These are phyloP conservation scores for Fissipunctia ypsillon DNA, from an alignment of 2,888 invertebrate species.

Conservation along the genomic window DNA sequence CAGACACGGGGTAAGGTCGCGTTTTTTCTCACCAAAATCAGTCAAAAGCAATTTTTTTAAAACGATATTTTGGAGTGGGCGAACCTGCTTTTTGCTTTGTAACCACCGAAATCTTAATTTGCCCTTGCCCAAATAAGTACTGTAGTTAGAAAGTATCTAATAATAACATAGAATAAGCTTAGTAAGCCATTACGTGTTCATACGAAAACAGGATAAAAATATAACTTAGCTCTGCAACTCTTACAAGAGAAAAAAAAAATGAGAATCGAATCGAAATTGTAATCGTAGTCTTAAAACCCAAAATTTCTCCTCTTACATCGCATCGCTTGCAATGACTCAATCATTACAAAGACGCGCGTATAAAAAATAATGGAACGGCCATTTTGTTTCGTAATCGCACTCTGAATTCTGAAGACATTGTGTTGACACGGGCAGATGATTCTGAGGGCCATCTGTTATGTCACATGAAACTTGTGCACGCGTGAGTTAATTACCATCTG, in stretches of 20 bases:
- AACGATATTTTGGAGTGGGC: background rate
- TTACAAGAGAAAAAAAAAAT: background rate
- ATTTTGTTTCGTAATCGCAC: conserved; percentile 38
- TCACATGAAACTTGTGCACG: conserved; percentile 28
- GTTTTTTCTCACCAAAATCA: background rate
- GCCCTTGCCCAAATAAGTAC: background rate
- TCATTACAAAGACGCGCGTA: conserved; percentile 17
- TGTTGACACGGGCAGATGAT: conserved; percentile 35
- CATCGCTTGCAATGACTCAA: conserved; percentile 26
- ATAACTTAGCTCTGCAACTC: background rate
- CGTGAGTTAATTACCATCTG: conserved; percentile 5
- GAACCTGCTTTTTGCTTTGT: background rate
- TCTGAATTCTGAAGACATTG: conserved; percentile 44
- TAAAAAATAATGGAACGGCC: conserved; percentile 28
- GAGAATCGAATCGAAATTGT: too few species aligned
- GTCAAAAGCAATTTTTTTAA: background rate
- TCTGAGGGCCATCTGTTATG: conserved; percentile 19
- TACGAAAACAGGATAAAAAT: background rate
- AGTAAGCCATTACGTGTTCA: background rate
- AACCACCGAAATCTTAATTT: background rate
- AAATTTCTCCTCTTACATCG: conserved; percentile 35
- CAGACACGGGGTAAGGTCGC: too few species aligned
- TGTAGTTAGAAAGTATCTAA: background rate
- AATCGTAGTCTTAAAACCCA: background rate
- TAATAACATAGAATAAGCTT: background rate